Percentiles rank a stretch among this genome's conserved stretches.
phyloP scores from a whole-genome alignment of 2,797 vertebrate species.

The Parauchenoglanis punctatus region DNA sequence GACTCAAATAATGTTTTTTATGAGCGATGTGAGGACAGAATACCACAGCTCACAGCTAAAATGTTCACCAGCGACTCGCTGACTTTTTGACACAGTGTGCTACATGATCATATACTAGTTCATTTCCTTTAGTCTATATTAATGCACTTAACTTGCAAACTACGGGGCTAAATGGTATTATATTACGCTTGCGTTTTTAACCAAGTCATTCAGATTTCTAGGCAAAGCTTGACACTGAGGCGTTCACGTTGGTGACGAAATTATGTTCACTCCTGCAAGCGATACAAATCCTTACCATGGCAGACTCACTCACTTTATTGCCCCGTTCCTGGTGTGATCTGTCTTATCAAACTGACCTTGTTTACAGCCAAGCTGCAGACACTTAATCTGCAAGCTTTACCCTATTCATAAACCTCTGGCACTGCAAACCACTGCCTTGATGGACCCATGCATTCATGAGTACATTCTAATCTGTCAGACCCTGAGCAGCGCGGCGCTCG shows the following conservation, averaged over 20 bases:
- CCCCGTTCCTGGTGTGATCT: slow-evolving; percentile 6
- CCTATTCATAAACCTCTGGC: slow-evolving; percentile 7
- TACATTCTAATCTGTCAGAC: slow-evolving; percentile 51
- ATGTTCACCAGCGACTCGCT: too few species aligned
- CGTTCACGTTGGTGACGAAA: not conserved
- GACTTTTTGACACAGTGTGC: not conserved
- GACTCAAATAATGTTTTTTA: slow-evolving; percentile 7
- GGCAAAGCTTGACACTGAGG: not conserved
- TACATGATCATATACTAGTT: not conserved
- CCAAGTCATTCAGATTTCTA: not conserved
- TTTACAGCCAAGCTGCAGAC: slow-evolving; percentile 16
- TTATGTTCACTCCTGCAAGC: not conserved
- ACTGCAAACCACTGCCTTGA: slow-evolving; percentile 40
- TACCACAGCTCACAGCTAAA: not conserved
- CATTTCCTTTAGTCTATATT: not conserved
- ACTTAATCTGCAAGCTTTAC: slow-evolving; percentile 28
- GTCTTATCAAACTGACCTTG: slow-evolving; percentile 25
- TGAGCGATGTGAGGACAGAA: not conserved
- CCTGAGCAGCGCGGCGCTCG: not conserved
- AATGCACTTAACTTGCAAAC: not conserved
- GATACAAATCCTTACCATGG: not conserved
- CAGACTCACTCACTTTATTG: not conserved
- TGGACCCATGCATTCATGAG: slow-evolving; percentile 28
- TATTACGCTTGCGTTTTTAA: not conserved
- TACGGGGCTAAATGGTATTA: not conserved